These are phyloP conservation scores for Ridgeia piscesae DNA, from an alignment of 1,140 invertebrate species.

Conservation along the genomic window DNA sequence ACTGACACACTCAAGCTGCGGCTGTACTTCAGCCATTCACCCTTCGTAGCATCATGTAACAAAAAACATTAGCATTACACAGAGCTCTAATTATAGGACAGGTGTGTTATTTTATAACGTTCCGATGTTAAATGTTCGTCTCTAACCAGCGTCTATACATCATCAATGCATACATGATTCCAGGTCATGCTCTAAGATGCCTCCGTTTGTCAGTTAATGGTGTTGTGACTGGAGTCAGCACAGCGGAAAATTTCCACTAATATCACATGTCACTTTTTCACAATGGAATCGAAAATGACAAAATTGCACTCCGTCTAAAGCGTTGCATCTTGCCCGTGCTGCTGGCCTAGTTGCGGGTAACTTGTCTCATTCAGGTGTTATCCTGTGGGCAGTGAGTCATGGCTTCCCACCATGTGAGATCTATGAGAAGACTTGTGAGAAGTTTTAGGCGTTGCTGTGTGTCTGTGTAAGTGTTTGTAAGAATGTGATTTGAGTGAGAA, in stretches of 20 bases:
- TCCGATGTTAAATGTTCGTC: not conserved
- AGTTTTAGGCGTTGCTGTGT: not conserved
- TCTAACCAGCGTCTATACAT: not conserved
- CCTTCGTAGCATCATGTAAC: no score
- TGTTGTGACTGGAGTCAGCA: not conserved
- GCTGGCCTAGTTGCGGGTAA: not conserved
- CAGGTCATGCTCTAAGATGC: not conserved
- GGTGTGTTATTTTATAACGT: not conserved
- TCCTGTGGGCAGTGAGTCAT: not conserved
- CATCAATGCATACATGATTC: not conserved
- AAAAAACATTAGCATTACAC: no score
- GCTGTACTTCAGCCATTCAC: no score
- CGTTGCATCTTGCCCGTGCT: no score
- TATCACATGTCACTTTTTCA: not conserved
- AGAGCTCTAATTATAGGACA: no score
- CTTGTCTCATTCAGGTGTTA: not conserved
- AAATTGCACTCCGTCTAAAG: not conserved
- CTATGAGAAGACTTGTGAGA: no score
- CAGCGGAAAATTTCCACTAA: not conserved
- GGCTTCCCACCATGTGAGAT: not conserved
- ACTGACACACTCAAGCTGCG: no score
- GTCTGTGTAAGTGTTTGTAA: not conserved
- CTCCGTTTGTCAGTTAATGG: not conserved
- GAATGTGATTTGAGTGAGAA: not conserved
- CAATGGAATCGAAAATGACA: not conserved